Evolutionary conservation across 2,113 vertebrate species (phyloP).

Genomic region (Corvus moneduloides): DNA sequence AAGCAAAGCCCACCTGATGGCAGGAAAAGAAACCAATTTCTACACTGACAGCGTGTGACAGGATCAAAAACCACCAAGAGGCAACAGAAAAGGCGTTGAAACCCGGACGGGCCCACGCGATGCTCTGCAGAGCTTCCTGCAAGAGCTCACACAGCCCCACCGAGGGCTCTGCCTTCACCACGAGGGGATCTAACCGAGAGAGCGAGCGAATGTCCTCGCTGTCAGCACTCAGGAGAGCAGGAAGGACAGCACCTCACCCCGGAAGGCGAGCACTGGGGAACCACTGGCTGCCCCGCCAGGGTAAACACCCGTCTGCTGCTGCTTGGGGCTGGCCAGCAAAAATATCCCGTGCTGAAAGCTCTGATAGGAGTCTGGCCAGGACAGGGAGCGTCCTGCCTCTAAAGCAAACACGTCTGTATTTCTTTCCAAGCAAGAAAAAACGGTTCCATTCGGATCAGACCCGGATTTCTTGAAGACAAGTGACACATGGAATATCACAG

Average conservation of each 20-base stretch:
- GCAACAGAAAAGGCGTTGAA: neutral
- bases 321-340: neutral
- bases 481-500: fast-evolving
- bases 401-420: neutral
- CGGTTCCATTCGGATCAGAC: neutral
- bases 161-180: neutral
- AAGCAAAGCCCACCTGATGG: neutral
- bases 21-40: neutral
- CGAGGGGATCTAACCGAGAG: neutral
- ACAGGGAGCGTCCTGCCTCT: neutral
- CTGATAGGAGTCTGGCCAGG: neutral
- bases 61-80: neutral
- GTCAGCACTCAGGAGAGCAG: neutral
- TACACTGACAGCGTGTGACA: neutral
- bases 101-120: fast-evolving
- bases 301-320: neutral
- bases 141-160: neutral
- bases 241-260: neutral
- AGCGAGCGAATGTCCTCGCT: neutral
- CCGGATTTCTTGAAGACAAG: neutral
- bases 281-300: neutral
- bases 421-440: constrained; percentile 1
- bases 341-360: constrained; percentile 37
- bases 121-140: neutral
- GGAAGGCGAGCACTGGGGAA: neutral